Conservation (phyloP, 1,140 invertebrate genomes). For the Orius insidiosus region DNA sequence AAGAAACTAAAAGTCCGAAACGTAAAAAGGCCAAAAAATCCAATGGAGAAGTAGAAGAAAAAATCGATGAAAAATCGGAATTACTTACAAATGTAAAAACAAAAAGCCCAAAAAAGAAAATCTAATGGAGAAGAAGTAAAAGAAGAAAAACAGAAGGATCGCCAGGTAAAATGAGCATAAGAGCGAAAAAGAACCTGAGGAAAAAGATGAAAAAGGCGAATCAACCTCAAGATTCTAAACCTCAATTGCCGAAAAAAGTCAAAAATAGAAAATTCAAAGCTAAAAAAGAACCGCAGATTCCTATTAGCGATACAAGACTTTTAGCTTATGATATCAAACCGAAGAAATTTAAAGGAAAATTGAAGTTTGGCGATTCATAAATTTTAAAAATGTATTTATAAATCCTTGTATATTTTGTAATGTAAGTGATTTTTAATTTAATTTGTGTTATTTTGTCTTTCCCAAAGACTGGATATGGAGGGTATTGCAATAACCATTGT, state of each 20-base stretch:
- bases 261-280: constrained; percentile 18
- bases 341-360: constrained; percentile 64
- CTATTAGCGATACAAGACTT: constrained; percentile 55
- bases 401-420: too few relatives aligned
- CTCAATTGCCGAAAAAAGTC: constrained; percentile 23
- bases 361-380: neutral
- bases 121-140: constrained; percentile 5
- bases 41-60: constrained; percentile 13
- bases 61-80: too few relatives aligned
- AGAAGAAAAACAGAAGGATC: neutral
- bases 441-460: too few relatives aligned
- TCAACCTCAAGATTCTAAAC: constrained; percentile 22
- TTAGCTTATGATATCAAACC: constrained; percentile 83
- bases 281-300: constrained; percentile 21
- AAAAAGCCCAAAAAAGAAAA: too few relatives aligned
- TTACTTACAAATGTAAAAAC: too few relatives aligned
- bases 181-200: neutral
- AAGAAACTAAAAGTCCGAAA: constrained; percentile 10
- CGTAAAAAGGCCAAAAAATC: constrained; percentile 5
- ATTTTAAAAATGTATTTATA: too few relatives aligned
- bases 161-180: neutral
- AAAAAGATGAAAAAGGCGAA: constrained; percentile 2
- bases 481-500: too few relatives aligned
- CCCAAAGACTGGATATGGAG: too few relatives aligned
- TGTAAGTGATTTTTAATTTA: too few relatives aligned